Percentiles rank a stretch among this genome's conserved stretches.
Conservation (phyloP, 2,113 vertebrate genomes). For the Merops nubicus region DNA sequence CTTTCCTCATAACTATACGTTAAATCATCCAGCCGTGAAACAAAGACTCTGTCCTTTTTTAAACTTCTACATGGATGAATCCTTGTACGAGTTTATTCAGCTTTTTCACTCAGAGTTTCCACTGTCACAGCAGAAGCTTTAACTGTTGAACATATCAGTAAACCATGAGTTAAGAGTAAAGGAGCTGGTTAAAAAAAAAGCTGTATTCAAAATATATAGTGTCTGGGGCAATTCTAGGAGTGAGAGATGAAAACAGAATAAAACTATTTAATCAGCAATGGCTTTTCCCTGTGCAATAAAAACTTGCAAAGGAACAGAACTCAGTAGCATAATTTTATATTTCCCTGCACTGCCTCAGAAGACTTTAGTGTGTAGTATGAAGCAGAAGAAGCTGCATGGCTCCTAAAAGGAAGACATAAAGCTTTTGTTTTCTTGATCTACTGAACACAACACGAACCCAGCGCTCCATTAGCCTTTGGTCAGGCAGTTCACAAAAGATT, state of each 20-base stretch:
- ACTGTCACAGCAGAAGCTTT: not conserved
- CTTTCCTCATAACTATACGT: not conserved
- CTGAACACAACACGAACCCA: not conserved
- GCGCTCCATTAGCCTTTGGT: not conserved
- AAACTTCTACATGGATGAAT: not conserved
- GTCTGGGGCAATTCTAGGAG: not conserved
- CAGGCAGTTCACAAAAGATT: constrained; percentile 85
- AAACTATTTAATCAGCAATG: not conserved
- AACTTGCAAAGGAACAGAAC: not conserved
- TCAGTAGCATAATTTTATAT: not conserved
- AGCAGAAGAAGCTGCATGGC: constrained; percentile 5
- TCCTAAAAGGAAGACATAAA: constrained; percentile 16
- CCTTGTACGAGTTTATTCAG: not conserved
- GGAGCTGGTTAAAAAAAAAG: not conserved
- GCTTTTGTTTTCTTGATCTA: constrained; percentile 2
- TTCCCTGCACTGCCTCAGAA: not conserved
- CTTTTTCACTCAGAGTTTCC: not conserved
- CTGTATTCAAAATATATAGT: not conserved
- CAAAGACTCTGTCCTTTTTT: not conserved
- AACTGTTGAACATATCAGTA: not conserved
- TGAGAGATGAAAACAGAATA: not conserved
- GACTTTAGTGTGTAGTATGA: not conserved
- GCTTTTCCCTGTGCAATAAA: not conserved
- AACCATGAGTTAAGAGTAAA: not conserved
- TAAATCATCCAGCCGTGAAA: not conserved